A percentile compares a stretch with the other conserved stretches of the same genome.
Evolutionary conservation across 2,113 vertebrate genomes (phyloP).

Genomic region (Mus musculus): GRCm39 chr9:58660501-58661000

Average conservation of each 20-base stretch:
- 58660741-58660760: constrained; percentile 46
- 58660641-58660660: background rate
- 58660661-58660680: background rate
- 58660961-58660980: constrained; percentile 28
- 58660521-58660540: background rate
- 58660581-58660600: background rate
- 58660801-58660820: constrained; percentile 52
- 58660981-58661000: background rate
- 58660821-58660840: constrained; percentile 20
- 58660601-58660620: background rate
- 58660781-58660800: constrained; percentile 34
- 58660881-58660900: constrained; percentile 52
- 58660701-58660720: constrained; percentile 42
- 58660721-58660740: constrained; percentile 34
- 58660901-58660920: background rate
- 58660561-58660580: background rate
- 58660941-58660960: background rate
- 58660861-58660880: constrained; percentile 47
- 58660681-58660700: background rate
- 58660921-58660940: constrained; percentile 30
- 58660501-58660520: background rate
- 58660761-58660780: constrained; percentile 3
- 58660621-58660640: background rate
- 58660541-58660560: background rate
- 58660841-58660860: constrained; percentile 56